Percentiles rank a stretch among this genome's conserved stretches.
phyloP scores from a whole-genome alignment of 2,113 vertebrate genomes.

The Ciconia maguari region DNA sequence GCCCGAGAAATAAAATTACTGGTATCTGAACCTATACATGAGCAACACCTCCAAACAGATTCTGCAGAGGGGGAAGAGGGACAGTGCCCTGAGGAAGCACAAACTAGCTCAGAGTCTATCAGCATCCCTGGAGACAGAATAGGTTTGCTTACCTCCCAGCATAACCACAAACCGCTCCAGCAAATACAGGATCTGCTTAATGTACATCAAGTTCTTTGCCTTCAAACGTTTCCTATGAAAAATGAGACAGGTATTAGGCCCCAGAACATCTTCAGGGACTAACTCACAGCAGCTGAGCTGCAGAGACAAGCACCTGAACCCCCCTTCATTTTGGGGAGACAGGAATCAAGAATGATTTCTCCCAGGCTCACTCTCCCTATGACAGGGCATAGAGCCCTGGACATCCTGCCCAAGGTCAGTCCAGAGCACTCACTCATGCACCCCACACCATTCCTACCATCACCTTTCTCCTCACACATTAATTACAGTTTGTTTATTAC shows the following conservation, averaged over 20 bases:
- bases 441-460: not conserved
- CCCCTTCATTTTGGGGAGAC: not conserved
- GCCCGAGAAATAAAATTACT: not conserved
- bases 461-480: not conserved
- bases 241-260: not conserved
- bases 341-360: not conserved
- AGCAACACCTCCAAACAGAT: not conserved
- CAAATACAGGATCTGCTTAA: conserved; percentile 93
- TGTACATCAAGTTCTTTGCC: conserved; percentile 97
- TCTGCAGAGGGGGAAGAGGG: not conserved
- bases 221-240: conserved; percentile 86
- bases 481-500: not conserved
- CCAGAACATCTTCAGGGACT: not conserved
- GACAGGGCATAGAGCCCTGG: not conserved
- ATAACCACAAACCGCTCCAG: conserved; percentile 83
- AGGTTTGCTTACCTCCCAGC: conserved; percentile 84
- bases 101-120: not conserved
- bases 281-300: not conserved
- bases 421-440: not conserved
- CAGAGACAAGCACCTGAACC: not conserved
- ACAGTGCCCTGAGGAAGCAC: not conserved
- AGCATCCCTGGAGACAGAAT: accelerated
- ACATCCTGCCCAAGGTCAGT: not conserved
- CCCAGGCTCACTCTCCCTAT: not conserved
- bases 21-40: not conserved